Base-by-base conservation (phyloP, 1,140 invertebrate genomes). In the Conus ventricosus region DNA sequence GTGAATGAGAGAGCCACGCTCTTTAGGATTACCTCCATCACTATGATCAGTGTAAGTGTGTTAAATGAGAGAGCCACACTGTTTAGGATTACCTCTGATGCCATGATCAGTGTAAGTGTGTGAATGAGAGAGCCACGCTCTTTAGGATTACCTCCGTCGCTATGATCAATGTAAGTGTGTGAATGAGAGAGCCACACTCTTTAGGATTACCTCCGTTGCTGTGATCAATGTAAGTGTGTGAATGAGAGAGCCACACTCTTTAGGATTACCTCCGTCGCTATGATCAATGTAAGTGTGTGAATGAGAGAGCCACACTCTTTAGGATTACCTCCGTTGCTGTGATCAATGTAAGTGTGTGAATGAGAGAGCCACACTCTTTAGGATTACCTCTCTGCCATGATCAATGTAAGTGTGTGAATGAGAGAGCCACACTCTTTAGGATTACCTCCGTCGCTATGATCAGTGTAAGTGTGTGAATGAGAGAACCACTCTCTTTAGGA, bases 321-420 rank as follows among this genome's bases (percentile, higher is more conserved):
- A 96, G 98, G 87, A 98, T 99, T 93, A 98, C 98, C 23, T 98
- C 98, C 57, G 98, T 97, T 96, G 97, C 98, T 27, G 99, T 99
- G 98, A 98, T 99, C 88, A 99, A 98, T 96, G 98, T 8, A 98
- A 98, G 95, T 96, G 97, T 89, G 97, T 98, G 76, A 97, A 97
- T 91, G 99, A 99, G 95, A 96, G 98, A 91, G 98, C 98, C 4
- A 98, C 98, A 5, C 96, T 99, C 8, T 99, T 99, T 95, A 96
- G 98, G 87, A 98, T 99, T 93, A 98, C 98, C 23, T 98, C 98
- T 57, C 98, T 96, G 97, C 98, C 39, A 99, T 99, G 98, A 98
- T 99, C 88, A 99, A 98, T 96, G 98, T 98, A 96, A 97, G 97
- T 96, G 25, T 78, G 76, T 75, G 71, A 20, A 25, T 75, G 71